Evolutionary conservation across 1,140 invertebrate genomes (phyloP).

Genomic region (Mamestra configurata): DNA sequence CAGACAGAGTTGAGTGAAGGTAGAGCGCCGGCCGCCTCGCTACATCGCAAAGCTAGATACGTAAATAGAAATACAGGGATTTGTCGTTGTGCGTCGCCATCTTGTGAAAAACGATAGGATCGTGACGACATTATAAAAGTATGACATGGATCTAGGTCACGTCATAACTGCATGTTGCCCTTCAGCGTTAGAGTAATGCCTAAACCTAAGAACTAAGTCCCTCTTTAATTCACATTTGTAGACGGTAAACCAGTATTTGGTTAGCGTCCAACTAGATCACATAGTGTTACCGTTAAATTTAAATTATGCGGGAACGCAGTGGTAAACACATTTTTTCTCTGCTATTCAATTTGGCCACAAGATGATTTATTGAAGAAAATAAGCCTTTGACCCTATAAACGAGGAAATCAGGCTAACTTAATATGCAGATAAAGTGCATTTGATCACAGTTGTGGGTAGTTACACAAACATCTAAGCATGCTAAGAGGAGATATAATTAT

Average conservation of each 20-base stretch:
- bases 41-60: constrained; percentile 76
- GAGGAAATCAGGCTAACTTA: background rate
- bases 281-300: background rate
- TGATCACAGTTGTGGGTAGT: background rate
- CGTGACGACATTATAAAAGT: constrained; percentile 82
- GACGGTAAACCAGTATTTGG: constrained; percentile 23
- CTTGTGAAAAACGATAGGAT: constrained; percentile 88
- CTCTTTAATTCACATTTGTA: background rate
- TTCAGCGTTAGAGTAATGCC: background rate
- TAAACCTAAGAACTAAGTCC: background rate
- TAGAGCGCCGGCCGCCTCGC: constrained; percentile 58
- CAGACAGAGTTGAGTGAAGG: constrained; percentile 56
- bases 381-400: background rate
- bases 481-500: background rate
- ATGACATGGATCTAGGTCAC: constrained; percentile 77
- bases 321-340: background rate
- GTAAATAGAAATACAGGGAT: constrained; percentile 87
- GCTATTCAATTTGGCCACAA: background rate
- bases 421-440: too few relatives aligned
- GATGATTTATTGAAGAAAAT: background rate
- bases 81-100: constrained; percentile 85
- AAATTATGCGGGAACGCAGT: background rate
- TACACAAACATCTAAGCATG: background rate
- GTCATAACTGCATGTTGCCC: constrained; percentile 62
- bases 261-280: constrained; percentile 14